Evolutionary conservation across 2,888 invertebrate species (phyloP).

Genomic region (Cheiracanthium punctorium): DNA sequence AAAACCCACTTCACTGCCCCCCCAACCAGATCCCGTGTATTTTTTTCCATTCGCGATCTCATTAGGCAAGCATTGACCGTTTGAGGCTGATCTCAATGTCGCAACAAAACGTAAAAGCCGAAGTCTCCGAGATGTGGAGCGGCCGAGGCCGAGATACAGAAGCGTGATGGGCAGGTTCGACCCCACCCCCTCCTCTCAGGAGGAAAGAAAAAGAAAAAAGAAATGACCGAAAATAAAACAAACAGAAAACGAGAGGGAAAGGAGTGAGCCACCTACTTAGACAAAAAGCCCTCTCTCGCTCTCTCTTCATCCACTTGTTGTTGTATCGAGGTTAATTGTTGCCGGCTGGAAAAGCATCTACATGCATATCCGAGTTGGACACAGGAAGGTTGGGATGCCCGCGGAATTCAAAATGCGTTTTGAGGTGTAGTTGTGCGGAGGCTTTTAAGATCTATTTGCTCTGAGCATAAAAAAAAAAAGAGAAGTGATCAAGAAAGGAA

Average conservation of each 20-base stretch:
- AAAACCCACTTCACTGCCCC: no score
- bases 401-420: not conserved
- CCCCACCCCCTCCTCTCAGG: constrained; percentile 36
- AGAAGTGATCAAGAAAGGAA: no score
- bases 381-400: not conserved
- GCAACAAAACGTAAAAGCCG: constrained; percentile 25
- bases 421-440: no score
- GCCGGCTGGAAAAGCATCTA: constrained; percentile 48
- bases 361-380: not conserved
- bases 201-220: constrained; percentile 7
- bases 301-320: constrained; percentile 24
- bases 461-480: no score
- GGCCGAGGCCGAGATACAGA: constrained; percentile 53
- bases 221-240: not conserved
- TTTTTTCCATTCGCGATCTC: not conserved
- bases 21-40: no score
- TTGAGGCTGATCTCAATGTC: constrained; percentile 51
- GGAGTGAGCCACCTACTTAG: constrained; percentile 44
- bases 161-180: constrained; percentile 60
- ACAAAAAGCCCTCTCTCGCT: constrained; percentile 41
- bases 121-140: not conserved
- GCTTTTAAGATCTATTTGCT: no score
- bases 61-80: constrained; percentile 37
- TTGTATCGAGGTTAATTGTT: constrained; percentile 63
- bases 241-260: constrained; percentile 29